Base-by-base conservation (phyloP, 2,797 vertebrate genomes). In the Syngnathus rostellatus region DNA sequence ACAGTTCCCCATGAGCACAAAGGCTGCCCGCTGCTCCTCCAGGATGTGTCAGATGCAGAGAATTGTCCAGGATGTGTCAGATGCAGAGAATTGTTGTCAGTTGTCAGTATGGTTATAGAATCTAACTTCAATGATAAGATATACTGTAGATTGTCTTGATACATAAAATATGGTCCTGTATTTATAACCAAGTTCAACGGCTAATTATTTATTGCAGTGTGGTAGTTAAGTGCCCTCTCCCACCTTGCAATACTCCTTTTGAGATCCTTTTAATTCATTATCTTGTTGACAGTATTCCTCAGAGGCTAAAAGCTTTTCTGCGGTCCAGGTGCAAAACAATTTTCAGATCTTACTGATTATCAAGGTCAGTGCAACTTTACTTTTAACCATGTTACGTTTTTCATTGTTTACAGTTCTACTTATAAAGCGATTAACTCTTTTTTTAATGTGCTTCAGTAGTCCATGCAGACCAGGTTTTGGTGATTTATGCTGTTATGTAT, bases 401-500 rank as follows among this genome's bases (percentile, higher is more conserved):
- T 14, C n/a, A 43, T 11, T 23, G n/a, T 11, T 62, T 43, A 25
- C 9, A 43, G 16, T 62, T 23, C n/a, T n/a, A 43, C n/a, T 8
- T n/a, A 21, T 19, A 8, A 39, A 60, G 21, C n/a, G 17, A 40
- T 1, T 10, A 11, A 23, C 9, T 6, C 11, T 43, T 38, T 19
- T 58, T 19, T 58, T 38, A 58, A 61, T 40, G 21, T 39, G 57
- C 37, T 12, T 62, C 19, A 25, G 21, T 19, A 38, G 40, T 43
- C 6, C 11, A 60, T 41, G 38, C 38, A 60, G 58, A 40, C 16
- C 58, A 77, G 81, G 81, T 83, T 78, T 88, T 79, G 77, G 77
- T 86, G 80, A 82, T 83, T 84, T 85, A 85, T 84, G 82, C 81
- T 70, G 70, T 78, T 81, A 83, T 87, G 83, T 82, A 81, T 82